These are phyloP conservation scores for Daphoenositta chrysoptera DNA, from an alignment of 2,113 vertebrate genomes.

Conservation along the genomic window DNA sequence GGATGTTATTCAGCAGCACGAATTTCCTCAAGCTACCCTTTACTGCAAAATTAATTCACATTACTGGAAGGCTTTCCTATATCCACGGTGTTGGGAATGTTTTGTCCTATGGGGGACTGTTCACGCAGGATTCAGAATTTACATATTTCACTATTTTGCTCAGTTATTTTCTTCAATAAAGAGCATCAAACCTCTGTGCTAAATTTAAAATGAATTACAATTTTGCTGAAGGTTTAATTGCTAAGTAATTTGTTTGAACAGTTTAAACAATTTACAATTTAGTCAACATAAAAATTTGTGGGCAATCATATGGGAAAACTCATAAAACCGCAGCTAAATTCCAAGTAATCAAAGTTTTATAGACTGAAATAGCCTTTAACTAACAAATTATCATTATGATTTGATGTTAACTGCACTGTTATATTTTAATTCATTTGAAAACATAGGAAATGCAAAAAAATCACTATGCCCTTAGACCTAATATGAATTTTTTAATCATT, in stretches of 20 bases:
- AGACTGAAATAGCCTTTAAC: slow-evolving; percentile 95
- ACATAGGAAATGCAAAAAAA: slow-evolving; percentile 67
- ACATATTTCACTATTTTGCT: slow-evolving; percentile 76
- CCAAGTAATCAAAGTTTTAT: slow-evolving; percentile 99
- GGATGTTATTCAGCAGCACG: slow-evolving; percentile 52
- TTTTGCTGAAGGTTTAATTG: slow-evolving; percentile 86
- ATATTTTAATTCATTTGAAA: slow-evolving; percentile 86
- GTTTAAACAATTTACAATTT: slow-evolving; percentile 87
- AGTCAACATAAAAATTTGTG: slow-evolving; percentile 94
- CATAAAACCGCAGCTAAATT: slow-evolving; percentile 96
- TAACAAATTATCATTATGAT: slow-evolving; percentile 98
- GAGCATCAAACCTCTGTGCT: slow-evolving; percentile 75
- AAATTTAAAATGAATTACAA: slow-evolving; percentile 85
- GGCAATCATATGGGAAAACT: slow-evolving; percentile 90
- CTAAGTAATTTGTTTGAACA: slow-evolving; percentile 86
- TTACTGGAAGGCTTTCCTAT: slow-evolving; percentile 56
- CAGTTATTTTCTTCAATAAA: slow-evolving; percentile 76
- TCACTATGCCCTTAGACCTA: slow-evolving; percentile 61
- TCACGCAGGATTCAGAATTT: slow-evolving; percentile 68
- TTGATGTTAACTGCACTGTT: slow-evolving; percentile 94
- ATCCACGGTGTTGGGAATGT: slow-evolving; percentile 52
- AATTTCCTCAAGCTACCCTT: slow-evolving; percentile 62
- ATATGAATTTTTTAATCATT: slow-evolving; percentile 67
- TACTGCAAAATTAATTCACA: slow-evolving; percentile 65
- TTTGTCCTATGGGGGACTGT: slow-evolving; percentile 67